Evolutionary conservation across 1,140 invertebrate genomes (phyloP).

Genomic region (Pseudomyrmex gracilis): DNA sequence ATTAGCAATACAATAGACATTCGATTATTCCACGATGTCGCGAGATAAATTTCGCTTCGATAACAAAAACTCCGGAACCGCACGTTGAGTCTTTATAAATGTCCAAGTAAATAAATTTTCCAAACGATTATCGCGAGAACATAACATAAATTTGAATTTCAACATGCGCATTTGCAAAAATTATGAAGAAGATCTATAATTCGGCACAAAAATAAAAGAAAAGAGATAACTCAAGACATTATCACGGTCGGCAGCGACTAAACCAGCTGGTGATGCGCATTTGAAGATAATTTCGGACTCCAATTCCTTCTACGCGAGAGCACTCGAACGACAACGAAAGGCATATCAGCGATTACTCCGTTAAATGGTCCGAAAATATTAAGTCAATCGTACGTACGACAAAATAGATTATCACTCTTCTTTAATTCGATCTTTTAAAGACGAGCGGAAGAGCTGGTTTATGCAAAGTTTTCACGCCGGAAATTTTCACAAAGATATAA

Average conservation of each 20-base stretch:
- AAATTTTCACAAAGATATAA: slow-evolving; percentile 34
- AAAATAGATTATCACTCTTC: slow-evolving; percentile 65
- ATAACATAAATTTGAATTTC: neutral
- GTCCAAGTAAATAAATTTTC: slow-evolving; percentile 6
- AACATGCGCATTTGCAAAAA: neutral
- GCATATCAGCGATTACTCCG: slow-evolving; percentile 66
- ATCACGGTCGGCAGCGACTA: neutral
- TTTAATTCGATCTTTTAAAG: slow-evolving; percentile 47
- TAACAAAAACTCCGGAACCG: slow-evolving; percentile 8
- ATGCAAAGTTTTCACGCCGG: slow-evolving; percentile 12
- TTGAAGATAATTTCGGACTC: slow-evolving; percentile 59
- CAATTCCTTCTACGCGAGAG: slow-evolving; percentile 53
- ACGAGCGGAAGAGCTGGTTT: neutral
- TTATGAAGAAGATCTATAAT: neutral
- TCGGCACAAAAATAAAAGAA: neutral
- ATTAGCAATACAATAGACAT: slow-evolving; percentile 34
- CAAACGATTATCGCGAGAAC: neutral
- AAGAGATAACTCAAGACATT: neutral
- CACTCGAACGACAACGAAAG: slow-evolving; percentile 30
- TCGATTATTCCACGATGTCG: neutral
- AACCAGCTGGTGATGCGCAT: slow-evolving; percentile 55
- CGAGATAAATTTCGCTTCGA: neutral
- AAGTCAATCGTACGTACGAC: slow-evolving; percentile 65
- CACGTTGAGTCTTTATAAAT: neutral
- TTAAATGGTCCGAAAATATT: slow-evolving; percentile 65